Conservation (phyloP, 2,797 vertebrate species). For the Delichon dasypus region DNA sequence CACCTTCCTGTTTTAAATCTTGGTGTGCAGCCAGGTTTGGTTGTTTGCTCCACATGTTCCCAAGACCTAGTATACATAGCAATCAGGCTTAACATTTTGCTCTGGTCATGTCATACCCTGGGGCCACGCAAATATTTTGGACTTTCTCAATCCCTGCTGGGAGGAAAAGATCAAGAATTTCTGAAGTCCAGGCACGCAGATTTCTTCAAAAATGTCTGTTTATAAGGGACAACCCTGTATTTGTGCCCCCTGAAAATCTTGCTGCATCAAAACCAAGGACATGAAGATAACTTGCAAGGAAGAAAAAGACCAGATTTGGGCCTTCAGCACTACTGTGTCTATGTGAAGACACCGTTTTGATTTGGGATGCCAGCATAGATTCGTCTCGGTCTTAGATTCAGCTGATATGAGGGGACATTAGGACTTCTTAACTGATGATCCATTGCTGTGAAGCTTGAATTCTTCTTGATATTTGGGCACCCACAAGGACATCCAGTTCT, state of each 20-base stretch:
- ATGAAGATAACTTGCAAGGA: not conserved
- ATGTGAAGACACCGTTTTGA: not conserved
- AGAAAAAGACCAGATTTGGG: not conserved
- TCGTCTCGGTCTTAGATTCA: not conserved
- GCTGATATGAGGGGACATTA: not conserved
- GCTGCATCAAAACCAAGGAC: not conserved
- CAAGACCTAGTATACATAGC: conserved; percentile 26
- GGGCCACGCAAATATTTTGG: conserved; percentile 5
- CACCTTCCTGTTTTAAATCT: conserved; percentile 57
- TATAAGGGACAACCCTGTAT: not conserved
- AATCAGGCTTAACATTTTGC: conserved; percentile 52
- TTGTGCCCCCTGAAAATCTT: not conserved
- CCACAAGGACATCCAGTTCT: not conserved
- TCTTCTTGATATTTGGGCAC: not conserved
- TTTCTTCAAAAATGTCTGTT: not conserved
- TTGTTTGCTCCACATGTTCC: conserved; percentile 25
- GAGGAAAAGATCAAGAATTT: conserved; percentile 27
- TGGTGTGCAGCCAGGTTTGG: conserved; percentile 52
- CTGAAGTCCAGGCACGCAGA: not conserved
- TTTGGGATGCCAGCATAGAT: not conserved
- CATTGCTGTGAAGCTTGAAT: not conserved
- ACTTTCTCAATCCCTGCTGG: not conserved
- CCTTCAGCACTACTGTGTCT: not conserved
- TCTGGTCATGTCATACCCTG: conserved; percentile 14
- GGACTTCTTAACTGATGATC: not conserved